Conservation (phyloP, 2,113 vertebrate genomes). For the Podocnemis expansa region DNA sequence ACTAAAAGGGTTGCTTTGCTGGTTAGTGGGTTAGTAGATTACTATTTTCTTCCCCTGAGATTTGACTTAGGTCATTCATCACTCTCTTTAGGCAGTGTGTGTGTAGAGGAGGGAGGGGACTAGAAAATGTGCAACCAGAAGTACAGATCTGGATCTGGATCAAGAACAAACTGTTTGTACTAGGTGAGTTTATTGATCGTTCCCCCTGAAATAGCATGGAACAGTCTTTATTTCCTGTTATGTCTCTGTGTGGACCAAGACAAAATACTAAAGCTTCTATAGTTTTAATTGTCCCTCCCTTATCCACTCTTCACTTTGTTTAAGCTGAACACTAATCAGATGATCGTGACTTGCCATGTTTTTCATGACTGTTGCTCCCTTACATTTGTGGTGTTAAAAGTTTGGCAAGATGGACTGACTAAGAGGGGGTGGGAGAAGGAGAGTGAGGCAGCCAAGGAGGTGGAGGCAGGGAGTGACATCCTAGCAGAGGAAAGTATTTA, state of each 20-base stretch:
- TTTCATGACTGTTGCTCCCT: background rate
- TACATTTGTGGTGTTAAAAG: background rate
- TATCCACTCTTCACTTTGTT: background rate
- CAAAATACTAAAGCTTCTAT: background rate
- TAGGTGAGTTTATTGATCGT: background rate
- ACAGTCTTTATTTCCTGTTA: background rate
- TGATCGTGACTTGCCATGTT: background rate
- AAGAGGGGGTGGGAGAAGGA: background rate
- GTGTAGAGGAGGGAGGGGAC: rapidly evolving
- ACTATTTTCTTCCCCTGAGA: background rate
- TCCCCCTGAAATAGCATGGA: background rate
- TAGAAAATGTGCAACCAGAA: background rate
- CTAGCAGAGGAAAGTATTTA: background rate
- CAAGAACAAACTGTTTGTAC: background rate
- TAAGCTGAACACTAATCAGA: background rate
- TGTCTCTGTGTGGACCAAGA: background rate
- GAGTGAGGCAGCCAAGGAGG: background rate
- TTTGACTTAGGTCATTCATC: background rate
- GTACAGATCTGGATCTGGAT: background rate
- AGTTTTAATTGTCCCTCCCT: background rate
- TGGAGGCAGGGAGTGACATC: background rate
- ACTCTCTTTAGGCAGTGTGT: background rate
- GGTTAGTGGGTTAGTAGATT: background rate
- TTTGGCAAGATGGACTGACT: background rate
- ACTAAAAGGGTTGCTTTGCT: background rate